A percentile compares a stretch with the other conserved stretches of the same genome.
These are phyloP conservation scores for Pavo muticus DNA, from an alignment of 2,113 vertebrate genomes.

Conservation along the genomic window DNA sequence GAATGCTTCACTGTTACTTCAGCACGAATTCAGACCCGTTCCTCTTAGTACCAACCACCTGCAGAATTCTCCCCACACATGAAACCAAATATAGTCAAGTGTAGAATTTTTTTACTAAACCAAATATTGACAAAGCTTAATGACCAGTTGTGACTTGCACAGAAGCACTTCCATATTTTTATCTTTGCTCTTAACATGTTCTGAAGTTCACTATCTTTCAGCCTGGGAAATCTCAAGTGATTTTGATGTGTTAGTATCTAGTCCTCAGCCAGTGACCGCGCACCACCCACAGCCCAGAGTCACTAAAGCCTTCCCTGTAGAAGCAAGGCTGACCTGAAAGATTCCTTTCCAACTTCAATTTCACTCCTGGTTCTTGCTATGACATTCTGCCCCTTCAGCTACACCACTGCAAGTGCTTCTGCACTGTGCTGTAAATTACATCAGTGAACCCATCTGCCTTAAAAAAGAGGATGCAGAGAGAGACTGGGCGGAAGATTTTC, in stretches of 20 bases:
- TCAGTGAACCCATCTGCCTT: background rate
- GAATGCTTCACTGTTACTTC: background rate
- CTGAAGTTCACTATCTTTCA: background rate
- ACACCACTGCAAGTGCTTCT: background rate
- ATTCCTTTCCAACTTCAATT: background rate
- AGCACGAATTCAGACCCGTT: background rate
- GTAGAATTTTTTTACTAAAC: background rate
- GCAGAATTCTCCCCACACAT: background rate
- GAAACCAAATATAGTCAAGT: background rate
- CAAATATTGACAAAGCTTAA: conserved; percentile 25
- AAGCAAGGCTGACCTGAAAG: background rate
- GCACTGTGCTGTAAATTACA: background rate
- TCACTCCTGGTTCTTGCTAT: background rate
- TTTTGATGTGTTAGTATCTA: background rate
- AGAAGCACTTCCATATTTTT: background rate
- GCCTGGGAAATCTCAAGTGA: background rate
- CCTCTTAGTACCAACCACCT: background rate
- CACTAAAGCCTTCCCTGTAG: background rate
- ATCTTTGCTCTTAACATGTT: background rate
- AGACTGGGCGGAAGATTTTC: background rate
- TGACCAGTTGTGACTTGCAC: background rate
- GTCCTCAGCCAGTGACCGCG: background rate
- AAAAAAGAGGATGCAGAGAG: background rate
- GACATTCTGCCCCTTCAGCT: background rate
- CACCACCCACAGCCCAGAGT: background rate